These are phyloP conservation scores for Melanotaenia pygmaea DNA, from an alignment of 2,797 vertebrate species.

Conservation along the genomic window DNA sequence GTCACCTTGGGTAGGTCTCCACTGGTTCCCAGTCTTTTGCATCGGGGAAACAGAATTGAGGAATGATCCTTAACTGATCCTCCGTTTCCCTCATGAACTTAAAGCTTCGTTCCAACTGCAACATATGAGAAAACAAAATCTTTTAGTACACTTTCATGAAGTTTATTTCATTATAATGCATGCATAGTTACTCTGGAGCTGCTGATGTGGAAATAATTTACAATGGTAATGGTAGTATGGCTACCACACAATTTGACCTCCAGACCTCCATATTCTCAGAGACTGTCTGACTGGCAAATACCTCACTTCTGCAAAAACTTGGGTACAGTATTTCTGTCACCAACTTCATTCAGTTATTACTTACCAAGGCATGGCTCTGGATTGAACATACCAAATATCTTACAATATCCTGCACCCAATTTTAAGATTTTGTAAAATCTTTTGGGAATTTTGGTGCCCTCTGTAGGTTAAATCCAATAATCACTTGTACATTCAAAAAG, in stretches of 20 bases:
- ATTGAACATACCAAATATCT: too few species aligned
- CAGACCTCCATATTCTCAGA: too few species aligned
- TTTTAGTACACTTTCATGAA: not conserved
- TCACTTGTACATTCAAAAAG: too few species aligned
- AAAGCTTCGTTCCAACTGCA: slow-evolving; percentile 89
- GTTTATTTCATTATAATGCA: not conserved
- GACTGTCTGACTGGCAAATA: too few species aligned
- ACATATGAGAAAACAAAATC: not conserved
- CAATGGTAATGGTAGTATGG: too few species aligned
- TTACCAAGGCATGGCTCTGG: not conserved
- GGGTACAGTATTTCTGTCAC: too few species aligned
- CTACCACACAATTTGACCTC: not conserved
- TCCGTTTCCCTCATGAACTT: slow-evolving; percentile 92
- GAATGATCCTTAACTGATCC: slow-evolving; percentile 91
- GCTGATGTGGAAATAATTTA: too few species aligned
- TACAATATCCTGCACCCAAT: too few species aligned
- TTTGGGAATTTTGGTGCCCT: too few species aligned
- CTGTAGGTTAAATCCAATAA: too few species aligned
- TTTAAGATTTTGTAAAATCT: too few species aligned
- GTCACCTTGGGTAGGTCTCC: slow-evolving; percentile 87
- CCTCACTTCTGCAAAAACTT: too few species aligned
- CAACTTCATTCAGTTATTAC: not conserved
- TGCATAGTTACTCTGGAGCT: not conserved
- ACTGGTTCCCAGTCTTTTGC: slow-evolving; percentile 89
- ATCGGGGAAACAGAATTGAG: slow-evolving; percentile 93